A percentile compares a stretch with the other conserved stretches of the same genome.
These are phyloP conservation scores for Apeltes quadracus DNA, from an alignment of 2,113 vertebrate genomes.

Conservation along the genomic window DNA sequence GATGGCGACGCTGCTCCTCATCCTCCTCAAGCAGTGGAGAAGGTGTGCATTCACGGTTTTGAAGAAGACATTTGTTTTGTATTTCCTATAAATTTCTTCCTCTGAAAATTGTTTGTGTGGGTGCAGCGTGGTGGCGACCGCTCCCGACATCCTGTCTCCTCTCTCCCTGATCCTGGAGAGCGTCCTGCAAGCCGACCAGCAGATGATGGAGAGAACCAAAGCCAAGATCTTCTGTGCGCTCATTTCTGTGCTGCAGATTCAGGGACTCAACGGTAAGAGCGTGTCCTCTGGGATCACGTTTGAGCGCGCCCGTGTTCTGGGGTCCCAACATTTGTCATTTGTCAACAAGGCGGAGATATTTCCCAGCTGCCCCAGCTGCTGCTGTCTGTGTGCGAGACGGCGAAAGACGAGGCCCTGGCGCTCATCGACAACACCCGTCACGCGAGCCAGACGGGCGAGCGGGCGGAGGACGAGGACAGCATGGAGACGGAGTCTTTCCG, in stretches of 20 bases:
- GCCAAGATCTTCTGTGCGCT: conserved; percentile 94
- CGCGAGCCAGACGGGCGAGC: conserved; percentile 72
- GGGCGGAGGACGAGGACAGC: conserved; percentile 89
- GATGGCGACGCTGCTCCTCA: conserved; percentile 91
- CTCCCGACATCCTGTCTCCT: conserved; percentile 88
- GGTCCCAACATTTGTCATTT: background rate
- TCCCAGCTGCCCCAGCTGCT: conserved; percentile 95
- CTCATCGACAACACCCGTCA: conserved; percentile 91
- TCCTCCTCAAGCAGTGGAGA: conserved; percentile 94
- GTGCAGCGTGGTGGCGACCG: conserved; percentile 86
- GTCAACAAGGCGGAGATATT: conserved; percentile 85
- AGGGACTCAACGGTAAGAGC: conserved; percentile 87
- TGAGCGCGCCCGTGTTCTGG: background rate
- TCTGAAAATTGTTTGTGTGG: background rate
- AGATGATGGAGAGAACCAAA: conserved; percentile 94
- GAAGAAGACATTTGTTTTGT: background rate
- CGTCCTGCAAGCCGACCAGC: conserved; percentile 90
- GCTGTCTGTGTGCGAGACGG: conserved; percentile 90
- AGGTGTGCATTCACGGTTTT: conserved; percentile 75
- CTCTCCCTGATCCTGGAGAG: conserved; percentile 93
- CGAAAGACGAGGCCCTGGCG: conserved; percentile 89
- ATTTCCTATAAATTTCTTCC: background rate
- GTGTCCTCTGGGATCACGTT: background rate
- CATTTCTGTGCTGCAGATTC: conserved; percentile 92
- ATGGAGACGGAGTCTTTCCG: conserved; percentile 94